Base-by-base conservation (phyloP, 2,113 vertebrate species). In the Oncorhynchus mykiss region DNA sequence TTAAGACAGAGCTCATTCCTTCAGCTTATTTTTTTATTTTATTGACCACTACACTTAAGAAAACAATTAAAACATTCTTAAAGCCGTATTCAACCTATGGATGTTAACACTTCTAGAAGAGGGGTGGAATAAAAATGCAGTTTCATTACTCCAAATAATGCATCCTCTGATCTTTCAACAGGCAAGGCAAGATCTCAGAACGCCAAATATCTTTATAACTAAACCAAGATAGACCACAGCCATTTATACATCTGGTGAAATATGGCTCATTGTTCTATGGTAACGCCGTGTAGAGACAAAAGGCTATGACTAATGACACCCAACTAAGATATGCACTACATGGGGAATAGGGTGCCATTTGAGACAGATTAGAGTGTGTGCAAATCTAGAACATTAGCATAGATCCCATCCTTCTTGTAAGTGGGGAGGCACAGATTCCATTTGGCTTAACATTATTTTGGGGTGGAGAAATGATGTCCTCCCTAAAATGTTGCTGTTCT, bases 361-460 rank as follows among this genome's bases (percentile, higher is more conserved):
- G 51, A 54, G 29, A 34, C 25, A 9, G 8, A 68, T 4, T 14
- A 18, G 66, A 34, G 25, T 73, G 82, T 29, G 27, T 29, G 27
- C 27, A 29, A 29, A 29, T 18, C 48, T 18, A 27, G 62, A 67
- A 39, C 72, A 74, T 79, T 79, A 76, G 73, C 84, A 80, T 86
- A 11, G 54, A 75, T 76, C 78, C 72, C 77, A 67, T 67, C 67
- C 59, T 72, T 68, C 22, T 81, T 27, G 78, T 78, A 83, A 74
- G 64, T 82, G 82, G 81, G 77, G 90, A 91, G 91, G 89, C 91
- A 92, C 89, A 78, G 80, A 87, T 75, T 18, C 14, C 67, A 68
- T 39, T 68, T 68, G 67, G 67, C 67, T 67, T 76, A 69, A 81
- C 78, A 74, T 57, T 13, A 78, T 34, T 79, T 70, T 83, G 83